Conservation (phyloP, 2,113 vertebrate species). For the Ictalurus furcatus region DNA sequence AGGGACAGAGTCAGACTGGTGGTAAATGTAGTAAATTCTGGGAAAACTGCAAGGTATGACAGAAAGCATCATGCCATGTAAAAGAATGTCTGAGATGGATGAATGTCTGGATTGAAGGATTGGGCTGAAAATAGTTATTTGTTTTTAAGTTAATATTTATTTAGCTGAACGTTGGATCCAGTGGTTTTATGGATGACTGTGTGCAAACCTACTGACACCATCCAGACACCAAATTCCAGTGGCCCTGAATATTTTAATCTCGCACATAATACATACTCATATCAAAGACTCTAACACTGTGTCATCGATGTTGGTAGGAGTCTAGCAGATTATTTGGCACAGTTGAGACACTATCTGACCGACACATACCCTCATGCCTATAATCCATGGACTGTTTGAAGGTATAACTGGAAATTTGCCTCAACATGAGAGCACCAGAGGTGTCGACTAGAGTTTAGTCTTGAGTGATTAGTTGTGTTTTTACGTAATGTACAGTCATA, state of each 20-base stretch:
- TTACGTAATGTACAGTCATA: conserved; percentile 24
- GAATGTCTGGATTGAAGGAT: background rate
- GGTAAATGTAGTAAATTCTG: background rate
- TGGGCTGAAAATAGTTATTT: background rate
- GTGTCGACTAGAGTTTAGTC: conserved; percentile 1
- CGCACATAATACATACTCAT: background rate
- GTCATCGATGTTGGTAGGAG: background rate
- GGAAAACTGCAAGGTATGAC: conserved; percentile 1
- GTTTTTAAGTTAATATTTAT: conserved; percentile 55
- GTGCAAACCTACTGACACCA: conserved; percentile 43
- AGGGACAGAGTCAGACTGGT: background rate
- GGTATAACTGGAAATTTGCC: background rate
- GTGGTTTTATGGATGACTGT: conserved; percentile 53
- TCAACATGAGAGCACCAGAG: background rate
- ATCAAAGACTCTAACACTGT: background rate
- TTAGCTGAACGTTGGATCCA: conserved; percentile 40
- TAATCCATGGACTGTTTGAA: background rate
- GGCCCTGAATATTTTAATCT: conserved; percentile 24
- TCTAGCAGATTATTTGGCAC: conserved; percentile 6
- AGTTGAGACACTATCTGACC: conserved; percentile 26
- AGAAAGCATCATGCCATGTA: background rate
- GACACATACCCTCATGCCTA: conserved; percentile 21
- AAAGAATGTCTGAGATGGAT: background rate
- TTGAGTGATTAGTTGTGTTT: conserved; percentile 15
- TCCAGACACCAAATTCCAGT: conserved; percentile 31